Evolutionary conservation across 2,888 invertebrate species (phyloP).

Genomic region (Lordiphosa fenestrarum): DNA sequence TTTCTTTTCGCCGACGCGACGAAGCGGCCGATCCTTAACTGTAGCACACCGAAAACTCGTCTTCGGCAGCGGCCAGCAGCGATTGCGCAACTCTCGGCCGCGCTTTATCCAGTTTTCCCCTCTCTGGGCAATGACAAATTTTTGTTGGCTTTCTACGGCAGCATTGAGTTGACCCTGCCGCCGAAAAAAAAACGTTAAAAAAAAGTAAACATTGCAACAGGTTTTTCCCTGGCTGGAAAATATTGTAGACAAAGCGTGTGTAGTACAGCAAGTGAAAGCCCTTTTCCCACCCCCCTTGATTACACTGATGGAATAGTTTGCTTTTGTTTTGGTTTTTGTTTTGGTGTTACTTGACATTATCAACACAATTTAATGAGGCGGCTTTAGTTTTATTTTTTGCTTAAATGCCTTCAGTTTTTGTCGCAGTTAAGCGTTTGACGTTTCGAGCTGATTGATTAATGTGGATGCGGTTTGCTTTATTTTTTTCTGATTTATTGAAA

Average conservation of each 20-base stretch:
- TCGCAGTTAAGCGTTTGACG: conserved; percentile 38
- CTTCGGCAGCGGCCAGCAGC: conserved; percentile 20
- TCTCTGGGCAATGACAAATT: conserved; percentile 46
- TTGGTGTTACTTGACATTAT: conserved; percentile 21
- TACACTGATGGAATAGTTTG: conserved; percentile 17
- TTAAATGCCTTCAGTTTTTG: conserved; percentile 21
- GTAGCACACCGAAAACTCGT: conserved; percentile 66
- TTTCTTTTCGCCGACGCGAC: conserved; percentile 61
- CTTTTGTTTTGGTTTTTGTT: conserved; percentile 15
- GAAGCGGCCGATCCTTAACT: conserved; percentile 55
- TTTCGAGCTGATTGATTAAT: conserved; percentile 52
- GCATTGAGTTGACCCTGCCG: conserved; percentile 71
- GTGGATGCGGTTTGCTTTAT: conserved; percentile 27
- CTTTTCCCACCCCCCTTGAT: conserved; percentile 20
- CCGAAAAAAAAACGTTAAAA: conserved; percentile 28
- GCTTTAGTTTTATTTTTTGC: conserved; percentile 3
- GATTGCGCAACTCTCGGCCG: conserved; percentile 55
- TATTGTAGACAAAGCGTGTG: conserved; percentile 9
- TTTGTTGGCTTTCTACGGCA: conserved; percentile 54
- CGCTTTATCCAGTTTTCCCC: conserved; percentile 12
- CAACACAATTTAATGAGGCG: conserved; percentile 52
- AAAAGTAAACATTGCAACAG: conserved; percentile 64
- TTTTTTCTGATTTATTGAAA: conserved; percentile 44
- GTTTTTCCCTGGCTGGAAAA: conserved; percentile 43
- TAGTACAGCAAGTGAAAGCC: too few relatives aligned